Evolutionary conservation across 2,888 invertebrate genomes (phyloP).

Genomic region (Cecidostiba fungosa): DNA sequence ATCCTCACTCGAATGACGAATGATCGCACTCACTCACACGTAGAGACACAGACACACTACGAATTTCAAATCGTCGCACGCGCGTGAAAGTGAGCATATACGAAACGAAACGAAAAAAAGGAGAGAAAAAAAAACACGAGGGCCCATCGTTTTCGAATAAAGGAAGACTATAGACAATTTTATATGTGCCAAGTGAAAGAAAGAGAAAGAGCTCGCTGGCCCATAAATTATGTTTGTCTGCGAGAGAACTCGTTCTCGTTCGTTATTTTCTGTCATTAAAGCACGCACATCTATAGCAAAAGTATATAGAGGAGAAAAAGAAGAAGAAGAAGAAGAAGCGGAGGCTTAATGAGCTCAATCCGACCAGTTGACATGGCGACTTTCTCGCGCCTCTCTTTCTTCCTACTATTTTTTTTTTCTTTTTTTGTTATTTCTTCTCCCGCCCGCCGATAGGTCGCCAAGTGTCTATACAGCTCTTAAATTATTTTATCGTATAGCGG

Average conservation of each 20-base stretch:
- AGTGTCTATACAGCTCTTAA: background rate
- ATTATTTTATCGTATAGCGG: conserved; percentile 42
- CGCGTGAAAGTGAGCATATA: conserved; percentile 64
- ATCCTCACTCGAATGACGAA: conserved; percentile 30
- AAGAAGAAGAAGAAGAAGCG: conserved; percentile 4
- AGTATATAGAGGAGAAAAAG: background rate
- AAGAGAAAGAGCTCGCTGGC: conserved; percentile 52
- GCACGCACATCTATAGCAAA: background rate
- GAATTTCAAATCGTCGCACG: conserved; percentile 65
- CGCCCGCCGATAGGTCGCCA: background rate
- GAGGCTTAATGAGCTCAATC: conserved; percentile 56
- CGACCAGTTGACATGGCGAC: conserved; percentile 28
- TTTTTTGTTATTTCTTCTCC: background rate
- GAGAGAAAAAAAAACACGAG: background rate
- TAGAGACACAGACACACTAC: conserved; percentile 20
- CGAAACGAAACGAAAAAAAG: background rate
- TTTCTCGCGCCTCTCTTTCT: conserved; percentile 47
- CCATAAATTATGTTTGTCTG: conserved; percentile 55
- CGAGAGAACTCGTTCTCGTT: conserved; percentile 49
- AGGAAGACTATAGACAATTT: conserved; percentile 9
- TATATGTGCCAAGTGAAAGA: conserved; percentile 47
- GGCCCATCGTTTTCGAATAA: conserved; percentile 51
- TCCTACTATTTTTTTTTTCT: background rate
- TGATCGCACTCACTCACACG: conserved; percentile 48
- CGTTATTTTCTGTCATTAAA: conserved; percentile 23